Evolutionary conservation across 1,140 invertebrate genomes (phyloP).

Genomic region (Platyura marginata): DNA sequence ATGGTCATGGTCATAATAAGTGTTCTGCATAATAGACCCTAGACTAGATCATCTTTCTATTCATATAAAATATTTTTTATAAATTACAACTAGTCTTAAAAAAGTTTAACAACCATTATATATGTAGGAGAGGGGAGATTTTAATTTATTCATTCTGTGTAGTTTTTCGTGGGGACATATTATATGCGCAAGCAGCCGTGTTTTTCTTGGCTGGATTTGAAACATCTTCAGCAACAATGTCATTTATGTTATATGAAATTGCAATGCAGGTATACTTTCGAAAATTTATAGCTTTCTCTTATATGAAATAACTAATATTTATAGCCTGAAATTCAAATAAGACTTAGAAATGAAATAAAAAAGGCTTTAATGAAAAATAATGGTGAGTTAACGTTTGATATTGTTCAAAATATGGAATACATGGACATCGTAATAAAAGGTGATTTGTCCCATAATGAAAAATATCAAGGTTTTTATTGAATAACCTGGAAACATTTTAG

Average conservation of each 20-base stretch:
- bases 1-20: too few relatives aligned
- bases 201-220: constrained; percentile 45
- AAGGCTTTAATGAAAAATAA: constrained; percentile 9
- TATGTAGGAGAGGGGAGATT: too few relatives aligned
- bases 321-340: constrained; percentile 31
- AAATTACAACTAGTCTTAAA: background rate
- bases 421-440: constrained; percentile 27
- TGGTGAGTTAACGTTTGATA: constrained; percentile 19
- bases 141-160: background rate
- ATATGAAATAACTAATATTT: too few relatives aligned
- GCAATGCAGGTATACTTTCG: too few relatives aligned
- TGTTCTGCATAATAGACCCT: too few relatives aligned
- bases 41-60: background rate
- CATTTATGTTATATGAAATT: constrained; percentile 33
- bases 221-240: constrained; percentile 32
- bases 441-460: constrained; percentile 5
- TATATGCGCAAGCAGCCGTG: constrained; percentile 33
- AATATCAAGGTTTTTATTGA: background rate
- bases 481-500: constrained; percentile 11
- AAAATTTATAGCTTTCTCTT: too few relatives aligned
- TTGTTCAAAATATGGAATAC: constrained; percentile 21
- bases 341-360: constrained; percentile 32
- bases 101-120: too few relatives aligned
- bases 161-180: constrained; percentile 4
- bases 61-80: background rate